Base-by-base conservation (phyloP, 2,888 invertebrate species). In the Melanophora roralis region DNA sequence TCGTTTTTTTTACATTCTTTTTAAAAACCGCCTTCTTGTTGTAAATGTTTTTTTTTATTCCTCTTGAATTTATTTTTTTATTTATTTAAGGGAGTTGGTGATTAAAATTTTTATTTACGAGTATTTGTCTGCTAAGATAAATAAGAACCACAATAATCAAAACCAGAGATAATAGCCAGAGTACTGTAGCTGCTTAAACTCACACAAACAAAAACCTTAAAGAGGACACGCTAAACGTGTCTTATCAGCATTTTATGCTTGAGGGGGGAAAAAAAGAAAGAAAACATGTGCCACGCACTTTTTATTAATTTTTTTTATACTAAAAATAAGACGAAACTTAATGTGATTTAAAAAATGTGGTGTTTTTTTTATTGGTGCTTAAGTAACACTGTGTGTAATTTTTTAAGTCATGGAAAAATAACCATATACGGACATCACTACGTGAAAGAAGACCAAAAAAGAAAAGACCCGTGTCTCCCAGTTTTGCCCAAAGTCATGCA, bases 61-160 rank as follows among this genome's bases (percentile, higher is more conserved):
- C 5, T 32, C 11, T 23, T n/a, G 38, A 21, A 23, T 19, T 38
- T 27, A 27, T 27, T 34, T 47, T 53, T 64, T 73, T 62, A 53
- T 60, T 47, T 75, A 40, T 59, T 71, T 34, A 49, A 75, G 79
- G 72, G 62, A 80, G 57, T 64, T 59, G 57, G 80, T 76, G 80
- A 80, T 80, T 80, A 72, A 80, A 80, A 76, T 11, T 49, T 64
- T n/a, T 76, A 80, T 80, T 80, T 73, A 76, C 68, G 72, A 64
- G 68, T 64, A 43, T 69, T 73, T 68, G 62, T 45, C n/a, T n/a
- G n/a, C n/a, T 8, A 34, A 59, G 68, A 77, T 43, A 55, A 76
- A 62, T 16, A 38, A 45, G 27, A 65, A 40, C 53, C 34, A 59
- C 57, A n/a, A 38, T 36, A 14, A 27, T 21, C 34, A 36, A 64